A percentile compares a stretch with the other conserved stretches of the same genome.
phyloP scores from a whole-genome alignment of 2,113 vertebrate species.

The Tenebrosternarchus preto region DNA sequence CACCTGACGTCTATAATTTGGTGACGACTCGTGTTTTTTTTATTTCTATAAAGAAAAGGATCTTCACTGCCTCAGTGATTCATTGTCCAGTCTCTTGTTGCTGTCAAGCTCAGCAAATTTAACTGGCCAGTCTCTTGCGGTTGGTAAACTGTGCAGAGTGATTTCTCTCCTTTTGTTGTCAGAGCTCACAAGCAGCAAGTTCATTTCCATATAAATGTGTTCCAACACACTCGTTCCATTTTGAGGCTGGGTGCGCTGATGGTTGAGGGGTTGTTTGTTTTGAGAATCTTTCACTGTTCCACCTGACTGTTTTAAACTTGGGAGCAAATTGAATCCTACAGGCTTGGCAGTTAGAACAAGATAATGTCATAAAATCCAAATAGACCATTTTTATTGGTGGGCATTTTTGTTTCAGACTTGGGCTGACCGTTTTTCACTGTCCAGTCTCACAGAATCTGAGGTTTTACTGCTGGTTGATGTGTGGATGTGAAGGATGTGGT shows the following conservation, averaged over 20 bases:
- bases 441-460: too few relatives aligned
- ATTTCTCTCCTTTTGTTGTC: conserved; percentile 6
- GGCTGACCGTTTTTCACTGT: background rate
- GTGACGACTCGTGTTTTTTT: background rate
- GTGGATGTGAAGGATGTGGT: background rate
- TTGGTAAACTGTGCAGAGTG: conserved; percentile 28
- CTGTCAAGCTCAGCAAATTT: conserved; percentile 34
- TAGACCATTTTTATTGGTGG: background rate
- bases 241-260: conserved; percentile 1
- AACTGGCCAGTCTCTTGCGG: conserved; percentile 17
- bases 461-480: background rate
- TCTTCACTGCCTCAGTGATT: conserved; percentile 9
- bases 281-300: conserved; percentile 33
- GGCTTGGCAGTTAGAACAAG: background rate
- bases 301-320: conserved; percentile 35
- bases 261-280: conserved; percentile 44
- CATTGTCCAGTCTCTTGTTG: conserved; percentile 16
- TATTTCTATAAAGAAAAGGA: too few relatives aligned
- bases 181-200: conserved; percentile 16
- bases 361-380: conserved; percentile 6
- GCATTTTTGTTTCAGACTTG: background rate
- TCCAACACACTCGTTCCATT: conserved; percentile 43
- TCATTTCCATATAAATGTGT: conserved; percentile 57
- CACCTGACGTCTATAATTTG: background rate
- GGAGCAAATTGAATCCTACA: conserved; percentile 33